Evolutionary conservation across 2,888 invertebrate genomes (phyloP).

Genomic region (Ecliptopera silaceata): DNA sequence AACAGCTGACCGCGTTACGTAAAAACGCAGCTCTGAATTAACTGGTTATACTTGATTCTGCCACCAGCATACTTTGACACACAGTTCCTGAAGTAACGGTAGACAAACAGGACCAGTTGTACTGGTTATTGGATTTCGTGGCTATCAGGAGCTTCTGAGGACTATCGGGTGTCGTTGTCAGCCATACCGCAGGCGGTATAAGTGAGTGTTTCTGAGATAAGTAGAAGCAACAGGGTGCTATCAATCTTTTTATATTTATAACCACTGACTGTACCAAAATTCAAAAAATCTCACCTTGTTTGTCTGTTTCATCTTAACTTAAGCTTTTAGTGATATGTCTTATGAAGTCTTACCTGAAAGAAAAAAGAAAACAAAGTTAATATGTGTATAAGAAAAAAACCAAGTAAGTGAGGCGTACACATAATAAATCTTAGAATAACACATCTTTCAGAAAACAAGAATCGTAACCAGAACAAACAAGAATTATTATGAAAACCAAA

Average conservation of each 20-base stretch:
- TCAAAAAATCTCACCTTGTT: no score
- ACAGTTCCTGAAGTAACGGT: background rate
- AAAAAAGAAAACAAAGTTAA: conserved; percentile 1
- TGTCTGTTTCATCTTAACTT: no score
- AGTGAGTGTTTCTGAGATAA: conserved; percentile 12
- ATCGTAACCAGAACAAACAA: conserved; percentile 1
- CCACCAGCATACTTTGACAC: conserved; percentile 18
- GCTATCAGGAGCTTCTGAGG: conserved; percentile 37
- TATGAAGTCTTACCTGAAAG: conserved; percentile 12
- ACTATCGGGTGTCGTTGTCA: conserved; percentile 37
- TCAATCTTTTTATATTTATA: background rate
- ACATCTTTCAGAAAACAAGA: background rate
- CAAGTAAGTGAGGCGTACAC: background rate
- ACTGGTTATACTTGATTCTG: conserved; percentile 18
- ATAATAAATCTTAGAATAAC: background rate
- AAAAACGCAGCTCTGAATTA: background rate
- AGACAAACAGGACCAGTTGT: background rate
- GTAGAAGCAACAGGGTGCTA: conserved; percentile 12
- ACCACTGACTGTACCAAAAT: no score
- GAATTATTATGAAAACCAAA: conserved; percentile 4
- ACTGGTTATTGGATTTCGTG: conserved; percentile 12
- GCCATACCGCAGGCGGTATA: conserved; percentile 7
- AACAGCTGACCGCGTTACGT: background rate
- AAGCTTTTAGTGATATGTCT: no score
- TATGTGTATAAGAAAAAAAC: no score